Conservation (phyloP, 2,797 vertebrate genomes). For the Brachymystax lenok region DNA sequence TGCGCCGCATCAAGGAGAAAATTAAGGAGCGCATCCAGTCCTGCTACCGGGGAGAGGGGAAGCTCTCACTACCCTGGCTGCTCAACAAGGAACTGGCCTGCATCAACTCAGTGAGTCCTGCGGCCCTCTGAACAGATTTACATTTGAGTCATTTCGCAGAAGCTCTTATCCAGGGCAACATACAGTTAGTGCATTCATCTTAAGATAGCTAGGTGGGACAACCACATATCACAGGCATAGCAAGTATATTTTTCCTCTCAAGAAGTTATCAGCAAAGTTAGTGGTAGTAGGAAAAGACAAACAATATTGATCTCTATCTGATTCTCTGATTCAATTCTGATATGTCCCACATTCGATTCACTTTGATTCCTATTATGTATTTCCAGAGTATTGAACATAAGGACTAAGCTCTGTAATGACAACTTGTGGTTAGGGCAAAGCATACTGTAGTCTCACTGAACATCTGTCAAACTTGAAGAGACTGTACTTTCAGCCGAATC, state of each 20-base stretch:
- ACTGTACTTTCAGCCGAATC: background rate
- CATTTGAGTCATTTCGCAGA: background rate
- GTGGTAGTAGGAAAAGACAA: too few species aligned
- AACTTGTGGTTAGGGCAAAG: background rate
- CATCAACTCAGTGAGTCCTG: slow-evolving; percentile 84
- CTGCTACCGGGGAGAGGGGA: slow-evolving; percentile 95
- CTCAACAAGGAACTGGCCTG: slow-evolving; percentile 98
- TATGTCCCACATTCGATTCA: background rate
- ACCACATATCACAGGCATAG: too few species aligned
- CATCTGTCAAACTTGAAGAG: background rate
- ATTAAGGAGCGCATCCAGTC: slow-evolving; percentile 99
- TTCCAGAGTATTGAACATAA: background rate
- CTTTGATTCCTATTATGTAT: background rate
- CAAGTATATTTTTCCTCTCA: too few species aligned
- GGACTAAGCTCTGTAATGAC: background rate
- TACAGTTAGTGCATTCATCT: too few species aligned
- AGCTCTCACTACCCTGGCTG: slow-evolving; percentile 95
- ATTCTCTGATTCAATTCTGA: background rate
- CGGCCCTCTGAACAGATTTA: background rate
- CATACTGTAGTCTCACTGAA: too few species aligned
- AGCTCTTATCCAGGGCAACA: too few species aligned
- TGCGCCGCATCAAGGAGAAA: slow-evolving; percentile 94
- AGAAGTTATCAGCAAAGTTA: too few species aligned
- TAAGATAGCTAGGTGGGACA: too few species aligned
- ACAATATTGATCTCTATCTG: background rate